A percentile compares a stretch with the other conserved stretches of the same genome.
phyloP scores from a whole-genome alignment of 1,140 invertebrate species.

The Phymastichus coffea region DNA sequence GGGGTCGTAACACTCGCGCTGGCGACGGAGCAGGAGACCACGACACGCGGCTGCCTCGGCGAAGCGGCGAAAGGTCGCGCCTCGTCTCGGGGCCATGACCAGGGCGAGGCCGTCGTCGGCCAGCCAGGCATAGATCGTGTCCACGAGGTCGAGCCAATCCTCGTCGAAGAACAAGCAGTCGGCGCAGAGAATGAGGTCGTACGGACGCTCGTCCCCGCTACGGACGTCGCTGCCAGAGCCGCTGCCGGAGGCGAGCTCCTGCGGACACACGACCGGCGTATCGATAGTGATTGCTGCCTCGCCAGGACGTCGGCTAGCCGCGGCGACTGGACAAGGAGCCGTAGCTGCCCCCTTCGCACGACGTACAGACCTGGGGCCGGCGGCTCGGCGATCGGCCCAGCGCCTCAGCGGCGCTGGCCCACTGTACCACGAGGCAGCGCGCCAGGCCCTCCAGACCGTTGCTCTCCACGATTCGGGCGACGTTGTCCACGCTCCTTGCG shows the following conservation, averaged over 20 bases:
- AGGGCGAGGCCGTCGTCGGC: slow-evolving; percentile 67
- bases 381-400: slow-evolving; percentile 29
- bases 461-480: slow-evolving; percentile 62
- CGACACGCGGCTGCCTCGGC: slow-evolving; percentile 60
- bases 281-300: too few species aligned
- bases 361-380: not conserved
- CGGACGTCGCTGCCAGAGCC: too few species aligned
- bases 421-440: slow-evolving; percentile 54
- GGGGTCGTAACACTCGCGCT: slow-evolving; percentile 63
- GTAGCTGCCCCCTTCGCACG: too few species aligned
- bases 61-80: slow-evolving; percentile 72
- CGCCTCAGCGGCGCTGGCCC: slow-evolving; percentile 47
- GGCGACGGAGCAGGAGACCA: slow-evolving; percentile 62
- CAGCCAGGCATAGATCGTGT: slow-evolving; percentile 68
- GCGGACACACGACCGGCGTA: too few species aligned
- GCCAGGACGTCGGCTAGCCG: too few species aligned
- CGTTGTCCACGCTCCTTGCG: slow-evolving; percentile 74
- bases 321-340: not conserved
- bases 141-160: slow-evolving; percentile 68
- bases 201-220: slow-evolving; percentile 52
- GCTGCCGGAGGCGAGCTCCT: slow-evolving; percentile 7
- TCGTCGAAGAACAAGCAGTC: slow-evolving; percentile 87
- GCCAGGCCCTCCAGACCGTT: slow-evolving; percentile 60
- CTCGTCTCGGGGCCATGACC: slow-evolving; percentile 76
- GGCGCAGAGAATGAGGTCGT: slow-evolving; percentile 74